Base-by-base conservation (phyloP, 2,797 vertebrate species). In the Sarcophilus harrisii region DNA sequence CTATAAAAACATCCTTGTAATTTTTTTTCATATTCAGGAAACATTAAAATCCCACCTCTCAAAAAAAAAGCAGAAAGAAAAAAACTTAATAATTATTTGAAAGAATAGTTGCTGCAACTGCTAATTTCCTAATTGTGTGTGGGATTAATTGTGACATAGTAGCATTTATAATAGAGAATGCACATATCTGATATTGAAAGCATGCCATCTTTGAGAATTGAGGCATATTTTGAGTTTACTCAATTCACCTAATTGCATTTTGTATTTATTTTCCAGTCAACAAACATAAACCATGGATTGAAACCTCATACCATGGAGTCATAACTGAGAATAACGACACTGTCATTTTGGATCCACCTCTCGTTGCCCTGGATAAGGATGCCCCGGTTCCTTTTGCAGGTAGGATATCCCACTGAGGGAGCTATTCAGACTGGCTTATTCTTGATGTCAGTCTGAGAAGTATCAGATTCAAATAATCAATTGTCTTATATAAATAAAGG, bases 271-370 rank as follows among this genome's bases (percentile, higher is more conserved):
- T 98, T 98, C 90, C 96, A 99, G 99, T 99, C 97, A 99, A 99
- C 97, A 99, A 99, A 97, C 99, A 99, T 98, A 99, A 99, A 97
- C 99, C 99, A 0, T 99, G 99, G 99, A 99, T 99, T 62, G 99
- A 99, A 99, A 99, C 99, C 0, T 99, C 99, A 0, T 99, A 99
- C 98, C 99, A 99, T 0, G 99, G 99, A 93, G 99, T 99, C 97
- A 99, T 99, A 98, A 99, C 99, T 1, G 99, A 99, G 98, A 99
- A 99, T 98, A 99, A 99, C 0, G 99, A 99, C 94, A 98, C 99
- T 0, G 99, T 99, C 90, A 99, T 99, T 97, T 98, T 99, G 97
- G 99, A 99, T 97, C 99, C 99, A 94, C 99, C 99, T 0, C 99
- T 99, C 93, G 99, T 99, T 95, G 99, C 99, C 90, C 98, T 99